Base-by-base conservation (phyloP, 2,113 vertebrate genomes). In the Microtus pennsylvanicus region DNA sequence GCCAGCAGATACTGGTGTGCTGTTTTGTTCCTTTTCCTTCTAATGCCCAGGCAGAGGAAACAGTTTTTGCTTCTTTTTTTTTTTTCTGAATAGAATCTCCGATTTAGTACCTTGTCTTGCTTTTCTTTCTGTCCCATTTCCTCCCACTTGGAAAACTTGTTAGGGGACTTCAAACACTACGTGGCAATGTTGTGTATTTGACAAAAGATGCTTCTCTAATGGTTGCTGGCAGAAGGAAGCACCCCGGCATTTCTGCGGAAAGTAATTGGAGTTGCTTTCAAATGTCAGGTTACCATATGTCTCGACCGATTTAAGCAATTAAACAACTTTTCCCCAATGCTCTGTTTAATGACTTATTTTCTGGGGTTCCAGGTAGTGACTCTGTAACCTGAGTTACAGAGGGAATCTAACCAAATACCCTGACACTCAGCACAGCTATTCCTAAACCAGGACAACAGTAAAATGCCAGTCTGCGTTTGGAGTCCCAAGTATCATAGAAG, bases 241-340 rank as follows among this genome's bases (percentile, higher is more conserved):
- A 16, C 72, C 19, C 88, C 77, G 70, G 92, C 14, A 38, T 74
- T 88, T 58, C 1, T 91, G 24, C 93, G 80, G 19, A 52, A 92
- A 94, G 0, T 75, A 95, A 78, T 96, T 91, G 58, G 87, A 90
- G 92, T 88, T 90, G 65, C 80, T 97, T 97, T 93, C 93, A 96
- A 97, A 97, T 96, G 95, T 96, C 93, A 96, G 75, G 89, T 93
- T 97, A 92, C 76, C 77, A 67, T 96, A 89, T 96, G 93, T 88
- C 96, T 95, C 93, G 83, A 87, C 67, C 74, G 45, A 80, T 81
- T 90, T 90, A 88, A 91, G 96, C 94, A 94, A 93, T 90, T 93
- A 92, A 93, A 91, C 83, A 89, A 81, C 81, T 28, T 28, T 92
- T 55, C 33, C 21, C 76, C 61, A 93, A 87, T 86, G 69, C 94